These are phyloP conservation scores for Mionectes macconnelli DNA, from an alignment of 2,113 vertebrate species.

Conservation along the genomic window DNA sequence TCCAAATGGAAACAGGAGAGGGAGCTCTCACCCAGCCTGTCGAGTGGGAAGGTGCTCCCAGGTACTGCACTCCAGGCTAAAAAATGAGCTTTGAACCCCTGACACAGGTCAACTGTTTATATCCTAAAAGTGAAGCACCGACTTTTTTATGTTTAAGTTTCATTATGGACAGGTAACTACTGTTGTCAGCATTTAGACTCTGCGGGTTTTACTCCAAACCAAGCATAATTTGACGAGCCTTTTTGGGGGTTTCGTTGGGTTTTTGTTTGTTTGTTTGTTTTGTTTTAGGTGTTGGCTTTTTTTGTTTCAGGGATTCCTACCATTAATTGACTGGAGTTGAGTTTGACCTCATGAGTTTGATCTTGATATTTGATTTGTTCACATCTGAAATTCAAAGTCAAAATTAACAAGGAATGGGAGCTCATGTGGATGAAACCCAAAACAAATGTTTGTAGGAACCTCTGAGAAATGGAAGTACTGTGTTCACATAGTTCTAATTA, in stretches of 20 bases:
- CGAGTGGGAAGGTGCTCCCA: background rate
- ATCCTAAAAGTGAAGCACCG: background rate
- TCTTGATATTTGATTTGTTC: conserved; percentile 24
- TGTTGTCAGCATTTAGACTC: background rate
- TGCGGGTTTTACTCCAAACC: background rate
- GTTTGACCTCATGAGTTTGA: background rate
- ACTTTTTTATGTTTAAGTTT: background rate
- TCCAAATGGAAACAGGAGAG: conserved; percentile 21
- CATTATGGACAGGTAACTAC: background rate
- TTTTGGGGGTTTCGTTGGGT: background rate
- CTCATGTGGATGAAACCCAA: conserved; percentile 66
- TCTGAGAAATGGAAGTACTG: conserved; percentile 71
- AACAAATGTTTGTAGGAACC: conserved; percentile 71
- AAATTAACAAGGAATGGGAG: conserved; percentile 64
- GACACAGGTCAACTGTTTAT: background rate
- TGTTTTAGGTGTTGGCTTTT: background rate
- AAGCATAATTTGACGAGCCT: background rate
- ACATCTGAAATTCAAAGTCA: conserved; percentile 59
- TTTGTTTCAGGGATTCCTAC: background rate
- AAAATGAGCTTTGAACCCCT: background rate
- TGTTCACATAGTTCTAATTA: conserved; percentile 73
- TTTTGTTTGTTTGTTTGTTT: background rate
- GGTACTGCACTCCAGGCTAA: background rate
- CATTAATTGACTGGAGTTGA: background rate
- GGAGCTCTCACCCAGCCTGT: conserved; percentile 38